Percentiles rank a stretch among this genome's conserved stretches.
phyloP scores from a whole-genome alignment of 2,797 vertebrate genomes.

The Pipistrellus kuhlii region DNA sequence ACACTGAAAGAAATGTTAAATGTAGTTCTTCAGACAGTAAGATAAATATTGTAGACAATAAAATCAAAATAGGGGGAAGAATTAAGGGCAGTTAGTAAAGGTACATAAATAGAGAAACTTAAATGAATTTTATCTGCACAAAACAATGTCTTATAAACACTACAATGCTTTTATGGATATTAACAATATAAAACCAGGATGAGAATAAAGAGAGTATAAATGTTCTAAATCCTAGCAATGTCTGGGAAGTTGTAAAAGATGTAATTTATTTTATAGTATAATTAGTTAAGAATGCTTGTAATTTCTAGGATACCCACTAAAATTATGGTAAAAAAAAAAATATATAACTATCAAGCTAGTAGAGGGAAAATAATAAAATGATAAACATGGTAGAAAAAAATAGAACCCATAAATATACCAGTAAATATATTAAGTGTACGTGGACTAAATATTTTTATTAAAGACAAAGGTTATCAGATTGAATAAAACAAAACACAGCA shows the following conservation, averaged over 20 bases:
- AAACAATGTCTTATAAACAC: background rate
- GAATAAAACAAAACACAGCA: slow-evolving; percentile 15
- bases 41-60: slow-evolving; percentile 2
- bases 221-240: background rate
- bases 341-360: background rate
- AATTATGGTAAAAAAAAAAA: background rate
- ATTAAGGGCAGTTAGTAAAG: background rate
- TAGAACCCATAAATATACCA: background rate
- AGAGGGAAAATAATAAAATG: background rate
- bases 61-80: background rate
- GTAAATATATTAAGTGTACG: background rate
- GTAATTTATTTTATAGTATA: background rate
- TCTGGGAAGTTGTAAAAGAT: background rate
- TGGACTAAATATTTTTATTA: background rate
- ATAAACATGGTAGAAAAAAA: background rate
- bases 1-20: background rate
- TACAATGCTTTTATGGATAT: background rate
- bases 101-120: background rate
- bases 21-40: background rate
- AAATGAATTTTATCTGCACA: background rate
- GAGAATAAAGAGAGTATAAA: background rate
- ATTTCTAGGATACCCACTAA: background rate
- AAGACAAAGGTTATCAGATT: background rate
- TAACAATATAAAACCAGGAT: background rate
- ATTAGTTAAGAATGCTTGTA: background rate